Base-by-base conservation (phyloP, 2,888 invertebrate genomes). In the Lacanobia oleracea region DNA sequence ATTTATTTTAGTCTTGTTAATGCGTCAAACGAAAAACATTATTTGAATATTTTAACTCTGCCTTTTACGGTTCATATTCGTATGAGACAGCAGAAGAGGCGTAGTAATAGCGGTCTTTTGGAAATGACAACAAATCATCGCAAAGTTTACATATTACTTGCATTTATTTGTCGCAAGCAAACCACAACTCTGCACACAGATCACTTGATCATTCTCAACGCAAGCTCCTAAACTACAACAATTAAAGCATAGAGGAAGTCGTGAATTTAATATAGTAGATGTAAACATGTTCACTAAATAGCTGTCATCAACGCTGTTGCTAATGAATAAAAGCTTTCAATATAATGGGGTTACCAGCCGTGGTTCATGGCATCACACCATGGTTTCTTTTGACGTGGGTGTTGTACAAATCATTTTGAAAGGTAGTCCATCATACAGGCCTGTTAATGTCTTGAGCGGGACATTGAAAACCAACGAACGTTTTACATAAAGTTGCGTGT, bases 301-400 rank as follows among this genome's bases (percentile, higher is more conserved):
- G 53, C 79, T 80, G 79, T 82, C 79, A 69, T 73, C 82, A 69
- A 54, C 59, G 60, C n/a, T 67, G 60, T 80, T 67, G 65, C 54
- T 60, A 80, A 73, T 80, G 50, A 82, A 73, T 81, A 69, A 74
- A 80, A 54, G 69, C 79, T 82, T 82, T 82, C 64, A 73, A 53
- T 69, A 53, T 78, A 79, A 82, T 82, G 63, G 60, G 68, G 65
- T 64, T 69, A 78, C 8, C n/a, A 10, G 37, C 14, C 56, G 40
- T 62, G 23, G 61, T 51, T 73, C 71, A 66, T 45, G 51, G 81
- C 50, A 50, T 68, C 63, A 27, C 69, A 61, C 64, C 67, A 72
- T 63, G 73, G 59, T 21, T 48, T 59, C 62, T 12, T 27, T 45
- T 7, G 10, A 48, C 56, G 82, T 80, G 53, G 83, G 79, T 53